Evolutionary conservation across 2,888 invertebrate genomes (phyloP), one percentile per base, ranked within the genome.

Genomic region (Ochropleura plecta): DNA sequence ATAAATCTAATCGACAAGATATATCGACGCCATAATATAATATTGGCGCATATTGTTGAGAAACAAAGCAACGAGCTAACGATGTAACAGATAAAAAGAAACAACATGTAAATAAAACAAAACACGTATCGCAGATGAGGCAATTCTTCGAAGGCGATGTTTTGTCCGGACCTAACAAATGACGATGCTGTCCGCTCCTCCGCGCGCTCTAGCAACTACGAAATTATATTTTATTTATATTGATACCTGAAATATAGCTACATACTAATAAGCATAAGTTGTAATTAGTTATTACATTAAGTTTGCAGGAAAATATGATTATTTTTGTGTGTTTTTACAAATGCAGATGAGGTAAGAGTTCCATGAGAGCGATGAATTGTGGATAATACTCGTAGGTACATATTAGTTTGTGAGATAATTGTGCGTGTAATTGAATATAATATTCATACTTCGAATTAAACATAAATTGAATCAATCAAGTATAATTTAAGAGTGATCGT

Each of bases 131-230:
- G 76, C 86, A 83, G 87, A 88, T 88, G 88, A 87, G 90, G 88
- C 88, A 88, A 88, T 92, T 92, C 92, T 90, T 80, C 86, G 92
- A 92, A 92, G 83, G 46, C 81, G 82, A 82, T 87, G 89, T 87
- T 90, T 90, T 87, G 88, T 91, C 80, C 82, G 67, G 68, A 64
- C 73, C 76, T 88, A 86, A 90, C 85, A 90, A 91, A 91, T 90
- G 86, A 87, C 79, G 79, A 71, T 49, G 79, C 60, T 70, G 77
- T 73, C 70, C 70, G 76, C 68, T 70, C 59, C 71, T 75, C 60
- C 57, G 70, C 65, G 64, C 62, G 76, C 73, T 79, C 84, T 80
- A 80, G 75, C 72, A 62, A 73, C 73, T 67, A 74, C 80, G 71
- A 80, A 73, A 82, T 78, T 78, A 76, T 79, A 82, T 76, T 82